A percentile compares a stretch with the other conserved stretches of the same genome.
Conservation (phyloP, 2,888 invertebrate species). For the Pterostichus madidus region DNA sequence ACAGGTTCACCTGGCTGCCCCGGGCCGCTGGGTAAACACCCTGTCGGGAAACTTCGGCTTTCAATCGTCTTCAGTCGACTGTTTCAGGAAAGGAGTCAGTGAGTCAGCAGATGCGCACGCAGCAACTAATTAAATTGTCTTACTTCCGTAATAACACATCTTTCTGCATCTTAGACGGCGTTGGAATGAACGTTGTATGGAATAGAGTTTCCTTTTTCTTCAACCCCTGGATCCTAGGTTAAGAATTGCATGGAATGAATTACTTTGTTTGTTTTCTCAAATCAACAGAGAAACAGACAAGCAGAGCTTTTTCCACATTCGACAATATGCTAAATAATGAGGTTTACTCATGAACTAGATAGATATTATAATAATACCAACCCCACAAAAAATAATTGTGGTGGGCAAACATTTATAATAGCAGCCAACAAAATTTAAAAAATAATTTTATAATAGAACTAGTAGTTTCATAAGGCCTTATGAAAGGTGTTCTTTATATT, state of each 20-base stretch:
- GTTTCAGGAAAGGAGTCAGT: slow-evolving; percentile 13
- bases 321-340: neutral
- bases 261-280: slow-evolving; percentile 43
- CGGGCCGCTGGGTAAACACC: slow-evolving; percentile 7
- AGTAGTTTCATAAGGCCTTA: no score
- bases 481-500: no score
- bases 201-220: neutral
- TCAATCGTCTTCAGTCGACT: neutral
- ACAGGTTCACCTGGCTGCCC: slow-evolving; percentile 4
- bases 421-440: no score
- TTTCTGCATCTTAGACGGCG: slow-evolving; percentile 41
- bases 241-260: slow-evolving; percentile 42
- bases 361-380: no score
- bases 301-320: neutral
- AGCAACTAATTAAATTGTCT: slow-evolving; percentile 63
- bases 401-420: no score
- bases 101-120: slow-evolving; percentile 28
- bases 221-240: neutral
- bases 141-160: slow-evolving; percentile 56
- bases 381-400: no score
- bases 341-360: neutral
- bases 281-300: neutral
- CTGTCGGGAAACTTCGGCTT: neutral
- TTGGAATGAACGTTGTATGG: slow-evolving; percentile 15
- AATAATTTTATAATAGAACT: no score